These are phyloP conservation scores for Leptinotarsa lineolata DNA, from an alignment of 1,140 invertebrate species.

Conservation along the genomic window DNA sequence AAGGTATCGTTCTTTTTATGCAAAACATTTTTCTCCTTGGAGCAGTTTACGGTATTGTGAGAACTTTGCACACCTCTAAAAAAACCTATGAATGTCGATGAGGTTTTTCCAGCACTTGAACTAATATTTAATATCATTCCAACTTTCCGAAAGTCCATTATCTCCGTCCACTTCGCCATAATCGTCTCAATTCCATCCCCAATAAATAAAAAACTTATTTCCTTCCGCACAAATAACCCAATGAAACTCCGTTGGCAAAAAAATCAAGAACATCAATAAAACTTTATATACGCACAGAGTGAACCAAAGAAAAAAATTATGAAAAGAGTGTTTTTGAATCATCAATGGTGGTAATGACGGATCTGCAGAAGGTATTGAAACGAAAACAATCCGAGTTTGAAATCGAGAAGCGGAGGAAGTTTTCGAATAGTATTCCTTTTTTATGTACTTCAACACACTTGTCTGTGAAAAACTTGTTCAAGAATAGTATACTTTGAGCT, in stretches of 20 bases:
- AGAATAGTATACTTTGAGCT: too few species aligned
- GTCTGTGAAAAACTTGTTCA: too few species aligned
- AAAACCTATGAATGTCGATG: background rate
- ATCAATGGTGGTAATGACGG: too few species aligned
- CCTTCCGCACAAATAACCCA: conserved; percentile 3
- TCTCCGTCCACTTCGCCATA: background rate
- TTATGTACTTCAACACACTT: too few species aligned
- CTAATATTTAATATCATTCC: conserved; percentile 20
- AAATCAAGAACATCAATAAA: conserved; percentile 19
- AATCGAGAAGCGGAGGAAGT: too few species aligned
- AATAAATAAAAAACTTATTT: conserved; percentile 13
- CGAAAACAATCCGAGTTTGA: too few species aligned
- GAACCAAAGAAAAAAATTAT: background rate
- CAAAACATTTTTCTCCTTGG: too few species aligned
- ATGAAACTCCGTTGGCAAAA: conserved; percentile 13
- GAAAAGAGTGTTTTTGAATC: too few species aligned
- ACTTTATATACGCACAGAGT: background rate
- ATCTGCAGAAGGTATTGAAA: too few species aligned
- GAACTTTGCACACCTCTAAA: background rate
- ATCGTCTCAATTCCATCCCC: conserved; percentile 11
- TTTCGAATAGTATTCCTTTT: too few species aligned
- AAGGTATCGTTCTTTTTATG: too few species aligned
- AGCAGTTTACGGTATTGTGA: too few species aligned
- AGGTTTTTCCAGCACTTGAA: background rate
- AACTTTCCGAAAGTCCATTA: conserved; percentile 11